A percentile compares a stretch with the other conserved stretches of the same genome.
phyloP scores from a whole-genome alignment of 2,113 vertebrate genomes.

The Tinamus guttatus region DNA sequence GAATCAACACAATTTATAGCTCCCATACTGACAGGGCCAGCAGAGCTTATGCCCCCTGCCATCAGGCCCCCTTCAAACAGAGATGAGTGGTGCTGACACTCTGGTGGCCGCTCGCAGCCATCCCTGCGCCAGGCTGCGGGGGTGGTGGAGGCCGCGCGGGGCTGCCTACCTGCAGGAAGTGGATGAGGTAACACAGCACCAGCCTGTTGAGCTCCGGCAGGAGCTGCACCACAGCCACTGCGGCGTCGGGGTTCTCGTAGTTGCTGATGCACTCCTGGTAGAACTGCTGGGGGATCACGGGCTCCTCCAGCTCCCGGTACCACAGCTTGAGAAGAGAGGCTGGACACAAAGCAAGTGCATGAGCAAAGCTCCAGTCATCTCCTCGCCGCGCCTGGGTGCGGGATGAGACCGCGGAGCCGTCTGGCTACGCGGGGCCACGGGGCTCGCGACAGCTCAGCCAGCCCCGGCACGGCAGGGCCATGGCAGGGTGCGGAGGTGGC shows the following conservation, averaged over 20 bases:
- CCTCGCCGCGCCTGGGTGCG: not conserved
- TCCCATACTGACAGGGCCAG: not conserved
- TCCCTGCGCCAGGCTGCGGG: not conserved
- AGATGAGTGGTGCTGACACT: not conserved
- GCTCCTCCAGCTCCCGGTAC: slow-evolving; percentile 92
- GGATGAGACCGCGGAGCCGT: too few species aligned
- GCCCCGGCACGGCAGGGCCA: too few species aligned
- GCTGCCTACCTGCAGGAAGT: slow-evolving; percentile 87
- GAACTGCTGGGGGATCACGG: slow-evolving; percentile 89
- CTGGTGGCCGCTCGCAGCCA: not conserved
- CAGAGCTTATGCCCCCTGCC: not conserved
- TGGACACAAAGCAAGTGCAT: slow-evolving; percentile 41
- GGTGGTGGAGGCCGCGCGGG: accelerated
- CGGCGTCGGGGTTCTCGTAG: slow-evolving; percentile 87
- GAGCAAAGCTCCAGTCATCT: not conserved
- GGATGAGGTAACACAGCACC: slow-evolving; percentile 92
- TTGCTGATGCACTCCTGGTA: slow-evolving; percentile 89
- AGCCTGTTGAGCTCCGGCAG: slow-evolving; percentile 89
- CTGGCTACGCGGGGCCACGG: too few species aligned
- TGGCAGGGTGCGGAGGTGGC: not conserved
- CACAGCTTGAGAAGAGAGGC: slow-evolving; percentile 92
- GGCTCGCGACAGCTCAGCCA: too few species aligned
- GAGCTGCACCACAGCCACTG: slow-evolving; percentile 87
- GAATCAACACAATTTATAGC: not conserved
- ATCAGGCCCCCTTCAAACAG: not conserved